phyloP scores from a whole-genome alignment of 2,797 vertebrate genomes.

The Gymnodraco acuticeps region DNA sequence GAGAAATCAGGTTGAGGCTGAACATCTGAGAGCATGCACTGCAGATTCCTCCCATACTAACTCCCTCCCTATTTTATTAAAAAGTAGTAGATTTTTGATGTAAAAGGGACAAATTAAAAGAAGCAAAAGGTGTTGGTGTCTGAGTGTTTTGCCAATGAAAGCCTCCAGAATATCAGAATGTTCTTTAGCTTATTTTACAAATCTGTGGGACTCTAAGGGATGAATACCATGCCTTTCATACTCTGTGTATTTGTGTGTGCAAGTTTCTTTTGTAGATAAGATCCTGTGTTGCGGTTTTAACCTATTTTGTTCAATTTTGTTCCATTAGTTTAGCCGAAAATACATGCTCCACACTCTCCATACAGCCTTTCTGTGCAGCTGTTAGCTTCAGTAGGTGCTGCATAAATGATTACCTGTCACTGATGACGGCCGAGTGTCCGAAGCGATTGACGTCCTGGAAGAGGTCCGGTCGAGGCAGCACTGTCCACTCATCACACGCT shows the following conservation, averaged over 20 bases:
- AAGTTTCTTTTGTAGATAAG: background rate
- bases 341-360: background rate
- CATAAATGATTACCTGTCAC: conserved; percentile 85
- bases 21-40: background rate
- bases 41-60: background rate
- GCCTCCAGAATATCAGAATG: too few relatives aligned
- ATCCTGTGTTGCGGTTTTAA: background rate
- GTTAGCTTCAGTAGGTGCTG: background rate
- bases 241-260: too few relatives aligned
- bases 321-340: background rate
- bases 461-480: conserved; percentile 90
- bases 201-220: too few relatives aligned
- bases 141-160: too few relatives aligned
- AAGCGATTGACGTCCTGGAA: conserved; percentile 94
- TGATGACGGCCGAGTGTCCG: conserved; percentile 92
- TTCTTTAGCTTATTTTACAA: too few relatives aligned
- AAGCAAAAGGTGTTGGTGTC: background rate
- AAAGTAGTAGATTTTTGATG: background rate
- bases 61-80: background rate
- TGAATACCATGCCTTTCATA: background rate
- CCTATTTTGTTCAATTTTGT: background rate
- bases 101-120: background rate
- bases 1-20: conserved; percentile 4
- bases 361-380: background rate
- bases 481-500: conserved; percentile 95